A percentile compares a stretch with the other conserved stretches of the same genome.
Evolutionary conservation across 2,797 vertebrate species (phyloP).

Genomic region (Sebastes reedi): DNA sequence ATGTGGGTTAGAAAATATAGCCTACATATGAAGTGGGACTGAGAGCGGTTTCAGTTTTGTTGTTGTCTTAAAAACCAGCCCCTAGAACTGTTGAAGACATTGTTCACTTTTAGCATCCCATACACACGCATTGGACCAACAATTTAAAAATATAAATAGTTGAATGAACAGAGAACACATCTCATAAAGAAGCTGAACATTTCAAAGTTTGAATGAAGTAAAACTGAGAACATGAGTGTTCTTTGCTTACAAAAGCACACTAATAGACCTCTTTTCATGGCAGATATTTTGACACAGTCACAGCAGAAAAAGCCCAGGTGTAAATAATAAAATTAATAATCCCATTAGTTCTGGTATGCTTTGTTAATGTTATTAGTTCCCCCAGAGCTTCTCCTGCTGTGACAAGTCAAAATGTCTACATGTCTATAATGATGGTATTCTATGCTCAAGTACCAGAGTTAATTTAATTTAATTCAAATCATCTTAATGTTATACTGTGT

Average conservation of each 20-base stretch:
- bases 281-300: background rate
- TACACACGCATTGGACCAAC: background rate
- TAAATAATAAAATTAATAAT: background rate
- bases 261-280: background rate
- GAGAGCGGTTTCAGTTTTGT: background rate
- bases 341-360: background rate
- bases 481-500: background rate
- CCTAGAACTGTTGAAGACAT: background rate
- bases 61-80: background rate
- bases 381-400: background rate
- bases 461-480: background rate
- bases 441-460: background rate
- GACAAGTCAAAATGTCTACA: background rate
- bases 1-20: background rate
- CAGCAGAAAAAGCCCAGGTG: too few relatives aligned
- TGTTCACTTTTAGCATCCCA: background rate
- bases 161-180: background rate
- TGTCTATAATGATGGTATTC: background rate
- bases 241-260: background rate
- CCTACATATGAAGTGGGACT: background rate
- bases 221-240: background rate
- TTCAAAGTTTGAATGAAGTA: background rate
- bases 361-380: background rate
- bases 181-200: background rate
- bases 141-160: background rate